phyloP scores from a whole-genome alignment of 2,888 invertebrate species.

The Theretra japonica region DNA sequence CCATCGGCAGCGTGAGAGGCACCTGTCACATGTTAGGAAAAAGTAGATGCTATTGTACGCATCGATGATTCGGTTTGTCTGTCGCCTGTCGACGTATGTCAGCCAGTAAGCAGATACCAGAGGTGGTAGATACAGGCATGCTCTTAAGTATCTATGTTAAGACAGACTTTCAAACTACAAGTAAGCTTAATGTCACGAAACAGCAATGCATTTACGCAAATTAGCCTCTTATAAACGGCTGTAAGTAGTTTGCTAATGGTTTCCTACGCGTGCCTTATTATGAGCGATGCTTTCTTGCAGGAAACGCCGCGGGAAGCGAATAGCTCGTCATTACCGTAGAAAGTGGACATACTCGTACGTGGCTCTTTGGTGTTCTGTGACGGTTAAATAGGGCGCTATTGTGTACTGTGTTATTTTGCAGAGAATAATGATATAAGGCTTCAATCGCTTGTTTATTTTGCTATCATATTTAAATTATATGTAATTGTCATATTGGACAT shows the following conservation, averaged over 20 bases:
- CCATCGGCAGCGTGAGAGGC: no score
- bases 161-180: neutral
- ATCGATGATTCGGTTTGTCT: no score
- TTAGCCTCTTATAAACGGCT: constrained; percentile 27
- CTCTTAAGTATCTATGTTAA: no score
- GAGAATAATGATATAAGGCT: neutral
- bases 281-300: constrained; percentile 39
- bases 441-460: neutral
- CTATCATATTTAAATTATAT: no score
- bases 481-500: no score
- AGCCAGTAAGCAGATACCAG: no score
- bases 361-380: neutral
- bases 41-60: no score
- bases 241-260: constrained; percentile 4
- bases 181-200: constrained; percentile 7
- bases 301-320: constrained; percentile 40
- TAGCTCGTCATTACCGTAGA: constrained; percentile 33
- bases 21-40: no score
- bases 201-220: constrained; percentile 26
- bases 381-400: neutral
- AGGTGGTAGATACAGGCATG: no score
- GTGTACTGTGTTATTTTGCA: neutral
- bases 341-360: constrained; percentile 26
- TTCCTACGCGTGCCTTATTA: constrained; percentile 22
- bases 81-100: no score